These are phyloP conservation scores for Apodemia hepburni DNA, from an alignment of 2,888 invertebrate genomes.

Conservation along the genomic window DNA sequence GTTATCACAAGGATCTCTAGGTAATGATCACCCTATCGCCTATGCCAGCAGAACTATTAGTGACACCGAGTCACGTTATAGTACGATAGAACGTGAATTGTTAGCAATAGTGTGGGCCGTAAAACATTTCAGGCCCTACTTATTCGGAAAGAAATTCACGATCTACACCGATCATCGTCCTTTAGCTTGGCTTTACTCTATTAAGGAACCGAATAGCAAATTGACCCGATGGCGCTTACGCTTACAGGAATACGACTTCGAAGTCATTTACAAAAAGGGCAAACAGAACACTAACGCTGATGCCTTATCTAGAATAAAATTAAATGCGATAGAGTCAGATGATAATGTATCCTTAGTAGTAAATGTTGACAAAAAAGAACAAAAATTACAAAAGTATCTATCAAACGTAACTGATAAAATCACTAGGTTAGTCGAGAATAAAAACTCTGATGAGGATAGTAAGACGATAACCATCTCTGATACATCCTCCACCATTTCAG, in stretches of 20 bases:
- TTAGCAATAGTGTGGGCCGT: slow-evolving; percentile 31
- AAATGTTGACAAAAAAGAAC: slow-evolving; percentile 21
- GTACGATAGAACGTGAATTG: slow-evolving; percentile 27
- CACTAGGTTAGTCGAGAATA: background rate
- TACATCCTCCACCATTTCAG: slow-evolving; percentile 16
- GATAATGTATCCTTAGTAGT: slow-evolving; percentile 21
- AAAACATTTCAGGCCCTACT: slow-evolving; percentile 36
- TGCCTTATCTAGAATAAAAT: slow-evolving; percentile 30
- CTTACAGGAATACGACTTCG: slow-evolving; percentile 30
- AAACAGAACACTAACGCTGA: slow-evolving; percentile 39
- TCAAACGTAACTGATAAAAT: slow-evolving; percentile 5
- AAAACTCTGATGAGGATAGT: slow-evolving; percentile 5
- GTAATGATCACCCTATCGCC: slow-evolving; percentile 34
- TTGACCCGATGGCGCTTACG: slow-evolving; percentile 28
- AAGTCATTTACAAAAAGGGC: slow-evolving; percentile 36
- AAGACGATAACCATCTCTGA: slow-evolving; percentile 15
- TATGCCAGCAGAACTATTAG: slow-evolving; percentile 24
- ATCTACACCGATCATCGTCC: slow-evolving; percentile 30
- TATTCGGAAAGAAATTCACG: slow-evolving; percentile 40
- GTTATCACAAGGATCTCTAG: slow-evolving; percentile 37
- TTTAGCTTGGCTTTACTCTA: slow-evolving; percentile 28
- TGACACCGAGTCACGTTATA: slow-evolving; percentile 21
- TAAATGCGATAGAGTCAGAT: slow-evolving; percentile 24
- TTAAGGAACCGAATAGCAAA: slow-evolving; percentile 31
- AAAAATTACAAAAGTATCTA: slow-evolving; percentile 9